These are phyloP conservation scores for Sminthurinus aureus DNA, from an alignment of 2,888 invertebrate genomes.

Conservation along the genomic window DNA sequence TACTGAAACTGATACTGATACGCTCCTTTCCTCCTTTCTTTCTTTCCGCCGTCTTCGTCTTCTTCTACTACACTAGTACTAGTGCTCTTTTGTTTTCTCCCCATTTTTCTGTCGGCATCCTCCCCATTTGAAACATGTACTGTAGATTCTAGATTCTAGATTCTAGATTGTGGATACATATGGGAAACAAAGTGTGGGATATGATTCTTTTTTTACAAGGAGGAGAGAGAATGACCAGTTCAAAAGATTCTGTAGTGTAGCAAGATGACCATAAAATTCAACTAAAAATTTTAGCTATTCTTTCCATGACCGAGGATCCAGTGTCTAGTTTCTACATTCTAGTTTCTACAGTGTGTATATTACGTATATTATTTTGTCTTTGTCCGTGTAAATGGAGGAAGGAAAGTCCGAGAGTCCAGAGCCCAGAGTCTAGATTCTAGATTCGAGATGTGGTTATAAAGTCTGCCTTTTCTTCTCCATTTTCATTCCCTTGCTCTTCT, in stretches of 20 bases:
- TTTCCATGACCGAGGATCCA: slow-evolving; percentile 20
- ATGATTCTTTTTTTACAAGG: neutral
- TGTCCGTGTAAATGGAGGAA: neutral
- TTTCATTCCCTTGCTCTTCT: neutral
- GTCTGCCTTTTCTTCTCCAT: neutral
- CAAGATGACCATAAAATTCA: slow-evolving; percentile 37
- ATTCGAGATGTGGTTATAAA: slow-evolving; percentile 4
- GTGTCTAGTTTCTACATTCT: neutral
- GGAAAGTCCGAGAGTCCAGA: neutral
- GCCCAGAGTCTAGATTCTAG: neutral
- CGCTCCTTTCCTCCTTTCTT: neutral
- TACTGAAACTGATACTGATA: no score
- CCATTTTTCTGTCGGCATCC: neutral
- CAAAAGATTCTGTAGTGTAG: slow-evolving; percentile 10
- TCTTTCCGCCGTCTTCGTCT: neutral
- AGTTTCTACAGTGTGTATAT: neutral
- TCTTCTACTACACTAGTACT: neutral
- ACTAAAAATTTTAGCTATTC: slow-evolving; percentile 30
- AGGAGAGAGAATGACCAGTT: slow-evolving; percentile 13
- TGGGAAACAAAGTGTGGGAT: neutral
- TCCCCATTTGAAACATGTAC: neutral
- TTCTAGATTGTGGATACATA: no score
- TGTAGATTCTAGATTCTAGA: no score
- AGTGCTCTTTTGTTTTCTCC: slow-evolving; percentile 7
- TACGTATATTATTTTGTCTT: neutral